Conservation (phyloP, 37 sponge, comb jelly and placozoan genomes). For the Oscarella lobularis region DNA sequence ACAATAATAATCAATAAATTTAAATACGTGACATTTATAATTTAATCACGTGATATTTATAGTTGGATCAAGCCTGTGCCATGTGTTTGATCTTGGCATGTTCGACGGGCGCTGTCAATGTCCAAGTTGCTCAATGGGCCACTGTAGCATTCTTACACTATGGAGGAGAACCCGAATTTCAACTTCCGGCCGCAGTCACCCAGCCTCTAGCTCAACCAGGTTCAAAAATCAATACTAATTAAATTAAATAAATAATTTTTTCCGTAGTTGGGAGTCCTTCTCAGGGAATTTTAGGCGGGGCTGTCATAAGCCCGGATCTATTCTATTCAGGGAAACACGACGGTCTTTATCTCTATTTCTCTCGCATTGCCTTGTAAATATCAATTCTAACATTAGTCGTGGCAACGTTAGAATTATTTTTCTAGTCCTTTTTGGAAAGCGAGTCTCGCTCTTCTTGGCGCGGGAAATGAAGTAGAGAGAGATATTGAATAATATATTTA, state of each 20-base stretch:
- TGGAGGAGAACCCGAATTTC: slow-evolving; percentile 87
- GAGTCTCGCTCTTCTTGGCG: too few relatives aligned
- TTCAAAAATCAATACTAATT: neutral
- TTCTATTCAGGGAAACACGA: slow-evolving; percentile 62
- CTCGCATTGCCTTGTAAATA: slow-evolving; percentile 16
- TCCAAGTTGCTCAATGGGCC: slow-evolving; percentile 43
- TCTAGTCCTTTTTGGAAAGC: too few relatives aligned
- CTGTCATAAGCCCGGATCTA: slow-evolving; percentile 77
- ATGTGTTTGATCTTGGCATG: slow-evolving; percentile 79
- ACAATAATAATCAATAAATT: neutral
- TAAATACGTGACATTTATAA: neutral
- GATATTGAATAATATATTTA: too few relatives aligned
- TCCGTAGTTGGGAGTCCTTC: too few relatives aligned
- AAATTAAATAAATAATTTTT: too few relatives aligned
- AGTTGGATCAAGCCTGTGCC: slow-evolving; percentile 77
- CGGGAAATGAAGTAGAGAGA: too few relatives aligned
- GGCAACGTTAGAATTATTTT: too few relatives aligned
- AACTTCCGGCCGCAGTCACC: too few relatives aligned
- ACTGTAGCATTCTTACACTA: slow-evolving; percentile 75
- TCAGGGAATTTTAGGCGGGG: slow-evolving; percentile 49
- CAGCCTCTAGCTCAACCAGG: neutral
- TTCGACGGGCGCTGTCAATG: neutral
- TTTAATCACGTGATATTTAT: neutral
- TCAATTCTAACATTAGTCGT: too few relatives aligned
- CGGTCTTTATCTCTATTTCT: slow-evolving; percentile 73